Evolutionary conservation across 2,113 vertebrate genomes (phyloP).

Genomic region (Caloenas nicobarica): DNA sequence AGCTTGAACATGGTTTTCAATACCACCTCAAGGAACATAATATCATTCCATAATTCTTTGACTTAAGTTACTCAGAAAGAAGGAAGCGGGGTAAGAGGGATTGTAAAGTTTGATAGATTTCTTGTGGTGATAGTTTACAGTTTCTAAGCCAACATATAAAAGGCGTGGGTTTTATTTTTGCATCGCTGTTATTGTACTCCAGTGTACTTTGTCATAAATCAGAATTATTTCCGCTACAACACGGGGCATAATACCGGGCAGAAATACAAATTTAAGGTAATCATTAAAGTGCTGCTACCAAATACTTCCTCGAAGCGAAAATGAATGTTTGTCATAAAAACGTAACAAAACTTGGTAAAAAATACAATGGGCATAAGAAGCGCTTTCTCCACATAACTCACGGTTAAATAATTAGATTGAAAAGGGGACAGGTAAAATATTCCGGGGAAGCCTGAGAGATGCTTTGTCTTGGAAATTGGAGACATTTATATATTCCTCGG

Average conservation of each 20-base stretch:
- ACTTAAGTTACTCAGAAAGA: constrained; percentile 64
- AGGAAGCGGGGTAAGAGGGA: constrained; percentile 65
- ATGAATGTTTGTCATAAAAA: constrained; percentile 43
- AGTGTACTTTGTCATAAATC: constrained; percentile 68
- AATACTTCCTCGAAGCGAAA: constrained; percentile 42
- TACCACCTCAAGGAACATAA: constrained; percentile 66
- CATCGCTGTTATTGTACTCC: constrained; percentile 66
- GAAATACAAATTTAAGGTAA: constrained; percentile 68
- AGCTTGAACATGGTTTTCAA: neutral
- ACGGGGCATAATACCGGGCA: constrained; percentile 39
- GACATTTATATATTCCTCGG: constrained; percentile 5
- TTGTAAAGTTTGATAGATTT: constrained; percentile 75
- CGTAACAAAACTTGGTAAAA: constrained; percentile 25
- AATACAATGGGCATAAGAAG: constrained; percentile 26
- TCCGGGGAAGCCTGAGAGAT: neutral
- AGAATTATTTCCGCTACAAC: constrained; percentile 72
- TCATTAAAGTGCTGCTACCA: constrained; percentile 52
- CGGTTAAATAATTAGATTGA: constrained; percentile 41
- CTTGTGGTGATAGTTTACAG: constrained; percentile 68
- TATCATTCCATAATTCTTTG: constrained; percentile 66
- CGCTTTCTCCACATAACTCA: constrained; percentile 38
- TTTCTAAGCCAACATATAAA: constrained; percentile 68
- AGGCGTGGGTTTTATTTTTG: constrained; percentile 70
- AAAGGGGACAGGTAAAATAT: constrained; percentile 52
- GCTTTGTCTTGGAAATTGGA: constrained; percentile 18